Base-by-base conservation (phyloP, 2,113 vertebrate species). In the Gymnocephalus cernua region DNA sequence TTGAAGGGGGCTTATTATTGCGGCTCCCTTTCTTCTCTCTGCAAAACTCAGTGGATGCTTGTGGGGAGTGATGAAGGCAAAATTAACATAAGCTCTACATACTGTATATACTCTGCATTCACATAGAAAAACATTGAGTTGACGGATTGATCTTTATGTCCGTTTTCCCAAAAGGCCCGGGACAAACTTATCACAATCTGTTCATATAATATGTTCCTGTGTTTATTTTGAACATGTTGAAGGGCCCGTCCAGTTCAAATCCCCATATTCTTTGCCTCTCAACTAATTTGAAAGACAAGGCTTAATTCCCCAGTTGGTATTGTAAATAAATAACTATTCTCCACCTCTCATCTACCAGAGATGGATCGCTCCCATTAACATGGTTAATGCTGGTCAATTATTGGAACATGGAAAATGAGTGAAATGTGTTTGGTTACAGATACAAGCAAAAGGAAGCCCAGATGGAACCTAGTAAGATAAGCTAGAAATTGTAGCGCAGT, bases 361-460 rank as follows among this genome's bases (percentile, higher is more conserved):
- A 89, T 89, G 80, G 85, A 87, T 90, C 9, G 71, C 62, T 45
- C 83, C 90, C 92, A 92, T 93, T 93, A 93, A 94, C 91, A 88
- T 80, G 87, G 80, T 93, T 94, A 91, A 86, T 74, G 81, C 82
- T 87, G 82, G 77, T 94, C 79, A 93, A 95, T 94, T 85, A 95
- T 95, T 93, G 82, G 82, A 95, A 69, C 12, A 8, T 61, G 69
- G 80, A 82, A 82, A 89, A 93, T 93, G 91, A 93, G 88, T 93
- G 92, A 93, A 92, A 89, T 86, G 88, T 91, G 91, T 87, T 82
- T 77, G 80, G 85, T 92, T 92, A 85, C 90, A 90, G 91, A 90
- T 85, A 91, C 86, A 82, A 83, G 81, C 72, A 74, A 84, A 62
- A 78, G 80, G 85, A 71, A 70, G 88, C 80, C 66, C 57, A 81